phyloP scores from a whole-genome alignment of 2,888 invertebrate genomes.

The Rhimphoctona megacephalus region DNA sequence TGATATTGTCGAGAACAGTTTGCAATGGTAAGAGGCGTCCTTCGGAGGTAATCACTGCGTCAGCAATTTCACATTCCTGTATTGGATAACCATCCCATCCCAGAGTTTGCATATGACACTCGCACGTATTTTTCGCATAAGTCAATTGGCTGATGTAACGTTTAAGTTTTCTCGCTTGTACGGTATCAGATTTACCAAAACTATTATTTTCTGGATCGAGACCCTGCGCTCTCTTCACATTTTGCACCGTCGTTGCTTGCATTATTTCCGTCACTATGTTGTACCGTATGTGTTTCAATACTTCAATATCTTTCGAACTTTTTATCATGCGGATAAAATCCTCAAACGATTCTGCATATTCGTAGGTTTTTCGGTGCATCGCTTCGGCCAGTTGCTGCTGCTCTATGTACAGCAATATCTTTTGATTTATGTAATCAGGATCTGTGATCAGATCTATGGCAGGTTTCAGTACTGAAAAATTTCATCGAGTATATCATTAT shows the following conservation, averaged over 20 bases:
- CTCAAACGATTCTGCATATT: constrained; percentile 95
- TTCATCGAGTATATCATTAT: background rate
- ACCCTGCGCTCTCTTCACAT: constrained; percentile 94
- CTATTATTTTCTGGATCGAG: constrained; percentile 88
- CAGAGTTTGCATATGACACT: constrained; percentile 90
- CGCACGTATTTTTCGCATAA: constrained; percentile 93
- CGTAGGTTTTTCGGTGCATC: constrained; percentile 93
- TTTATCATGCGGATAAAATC: constrained; percentile 95
- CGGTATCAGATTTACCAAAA: constrained; percentile 91
- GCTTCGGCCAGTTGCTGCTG: constrained; percentile 92
- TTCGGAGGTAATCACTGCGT: constrained; percentile 76
- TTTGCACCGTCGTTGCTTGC: constrained; percentile 96
- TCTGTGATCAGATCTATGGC: constrained; percentile 94
- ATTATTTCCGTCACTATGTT: constrained; percentile 96
- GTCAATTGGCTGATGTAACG: constrained; percentile 93
- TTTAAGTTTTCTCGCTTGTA: constrained; percentile 93
- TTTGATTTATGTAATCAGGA: constrained; percentile 96
- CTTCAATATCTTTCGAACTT: constrained; percentile 92
- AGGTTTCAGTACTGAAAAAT: constrained; percentile 90
- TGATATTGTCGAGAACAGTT: constrained; percentile 91
- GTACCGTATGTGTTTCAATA: constrained; percentile 93
- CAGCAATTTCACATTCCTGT: constrained; percentile 80
- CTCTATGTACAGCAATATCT: constrained; percentile 93
- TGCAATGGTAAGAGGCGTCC: constrained; percentile 88
- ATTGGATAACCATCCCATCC: constrained; percentile 90